These are phyloP conservation scores for Drosophila ercepeae DNA, from an alignment of 1,140 invertebrate species.

Conservation along the genomic window DNA sequence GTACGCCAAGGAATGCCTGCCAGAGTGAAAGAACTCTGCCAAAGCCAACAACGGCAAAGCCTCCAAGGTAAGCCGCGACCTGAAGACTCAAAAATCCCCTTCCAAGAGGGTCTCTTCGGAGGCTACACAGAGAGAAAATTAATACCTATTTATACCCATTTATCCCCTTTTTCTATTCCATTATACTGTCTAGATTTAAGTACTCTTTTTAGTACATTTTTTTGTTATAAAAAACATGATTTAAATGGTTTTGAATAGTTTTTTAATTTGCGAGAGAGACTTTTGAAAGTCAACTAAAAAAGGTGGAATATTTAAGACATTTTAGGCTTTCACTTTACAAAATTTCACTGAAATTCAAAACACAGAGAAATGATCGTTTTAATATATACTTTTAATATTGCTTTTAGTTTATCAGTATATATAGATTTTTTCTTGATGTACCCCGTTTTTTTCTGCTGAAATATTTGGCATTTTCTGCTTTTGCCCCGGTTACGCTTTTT, in stretches of 20 bases:
- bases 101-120: neutral
- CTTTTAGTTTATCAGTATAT: neutral
- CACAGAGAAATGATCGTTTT: too few species aligned
- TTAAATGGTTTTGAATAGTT: neutral
- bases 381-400: neutral
- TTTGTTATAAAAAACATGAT: too few species aligned
- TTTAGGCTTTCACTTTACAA: neutral
- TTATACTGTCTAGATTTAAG: neutral
- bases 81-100: constrained; percentile 16
- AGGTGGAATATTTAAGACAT: neutral
- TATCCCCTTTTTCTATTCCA: too few species aligned
- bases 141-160: neutral
- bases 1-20: constrained; percentile 59
- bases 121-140: constrained; percentile 21
- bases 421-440: constrained; percentile 1
- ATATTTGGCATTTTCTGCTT: constrained; percentile 77
- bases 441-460: constrained; percentile 51
- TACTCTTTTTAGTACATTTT: too few species aligned
- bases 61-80: constrained; percentile 57
- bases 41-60: constrained; percentile 40
- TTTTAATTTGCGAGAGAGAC: neutral
- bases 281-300: neutral
- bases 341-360: neutral
- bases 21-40: constrained; percentile 51
- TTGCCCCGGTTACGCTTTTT: constrained; percentile 73